Conservation (phyloP, 2,797 vertebrate genomes). For the Capromys pilorides region DNA sequence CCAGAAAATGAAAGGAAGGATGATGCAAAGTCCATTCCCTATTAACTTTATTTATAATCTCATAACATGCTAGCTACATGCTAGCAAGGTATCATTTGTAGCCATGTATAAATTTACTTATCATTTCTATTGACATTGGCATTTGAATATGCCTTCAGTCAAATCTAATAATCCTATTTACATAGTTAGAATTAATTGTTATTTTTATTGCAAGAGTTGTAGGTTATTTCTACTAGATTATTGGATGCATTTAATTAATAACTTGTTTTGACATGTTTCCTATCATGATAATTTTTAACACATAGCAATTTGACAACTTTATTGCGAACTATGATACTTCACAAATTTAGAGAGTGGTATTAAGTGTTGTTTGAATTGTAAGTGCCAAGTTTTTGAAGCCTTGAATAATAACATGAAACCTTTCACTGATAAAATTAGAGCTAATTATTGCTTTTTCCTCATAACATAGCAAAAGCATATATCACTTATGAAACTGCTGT, state of each 20-base stretch:
- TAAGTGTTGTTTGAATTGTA: background rate
- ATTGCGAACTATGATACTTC: background rate
- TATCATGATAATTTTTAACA: background rate
- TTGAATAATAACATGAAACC: background rate
- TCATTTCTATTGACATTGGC: background rate
- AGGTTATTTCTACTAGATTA: background rate
- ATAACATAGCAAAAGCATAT: background rate
- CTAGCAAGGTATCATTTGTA: background rate
- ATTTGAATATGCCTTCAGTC: background rate
- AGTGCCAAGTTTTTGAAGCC: background rate
- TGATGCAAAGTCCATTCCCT: background rate
- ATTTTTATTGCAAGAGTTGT: background rate
- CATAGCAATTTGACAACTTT: background rate
- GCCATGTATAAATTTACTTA: background rate
- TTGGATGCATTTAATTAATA: background rate
- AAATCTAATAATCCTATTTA: background rate
- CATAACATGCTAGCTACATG: background rate
- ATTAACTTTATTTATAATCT: background rate
- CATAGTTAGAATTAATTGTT: background rate
- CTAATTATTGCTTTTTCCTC: background rate
- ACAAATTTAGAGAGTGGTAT: background rate
- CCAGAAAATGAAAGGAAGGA: background rate
- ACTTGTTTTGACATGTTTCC: background rate
- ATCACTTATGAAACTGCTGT: background rate
- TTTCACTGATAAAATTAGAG: background rate